phyloP scores from a whole-genome alignment of 2,888 invertebrate species.

The Hirtodrosophila alboralis region DNA sequence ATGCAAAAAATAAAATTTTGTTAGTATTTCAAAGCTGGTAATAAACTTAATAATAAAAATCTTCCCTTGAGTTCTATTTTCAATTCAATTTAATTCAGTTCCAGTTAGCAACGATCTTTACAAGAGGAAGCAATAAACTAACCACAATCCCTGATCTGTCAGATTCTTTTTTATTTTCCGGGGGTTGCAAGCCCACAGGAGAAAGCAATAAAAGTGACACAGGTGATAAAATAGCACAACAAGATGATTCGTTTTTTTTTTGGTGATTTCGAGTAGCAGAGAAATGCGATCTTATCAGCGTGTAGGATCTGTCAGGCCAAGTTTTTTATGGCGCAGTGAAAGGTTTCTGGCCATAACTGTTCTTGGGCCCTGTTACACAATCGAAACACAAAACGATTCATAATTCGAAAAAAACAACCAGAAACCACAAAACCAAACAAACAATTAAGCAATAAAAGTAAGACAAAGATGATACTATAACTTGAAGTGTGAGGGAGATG shows the following conservation, averaged over 20 bases:
- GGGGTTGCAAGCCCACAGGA: slow-evolving; percentile 44
- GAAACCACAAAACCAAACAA: slow-evolving; percentile 54
- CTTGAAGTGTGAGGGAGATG: slow-evolving; percentile 18
- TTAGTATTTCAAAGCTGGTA: too few species aligned
- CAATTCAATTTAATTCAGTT: slow-evolving; percentile 2
- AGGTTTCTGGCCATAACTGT: slow-evolving; percentile 72
- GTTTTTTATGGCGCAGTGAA: slow-evolving; percentile 65
- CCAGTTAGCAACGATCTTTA: slow-evolving; percentile 2
- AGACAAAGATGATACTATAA: not conserved
- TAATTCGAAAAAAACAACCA: slow-evolving; percentile 45
- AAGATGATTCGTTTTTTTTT: slow-evolving; percentile 68
- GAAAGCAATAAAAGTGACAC: slow-evolving; percentile 73
- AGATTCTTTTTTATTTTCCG: slow-evolving; percentile 38
- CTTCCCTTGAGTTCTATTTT: not conserved
- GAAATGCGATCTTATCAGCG: slow-evolving; percentile 63
- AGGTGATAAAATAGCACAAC: slow-evolving; percentile 82
- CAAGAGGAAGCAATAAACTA: slow-evolving; percentile 80
- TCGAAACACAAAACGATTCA: slow-evolving; percentile 64
- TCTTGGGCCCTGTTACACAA: slow-evolving; percentile 73
- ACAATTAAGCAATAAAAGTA: slow-evolving; percentile 79
- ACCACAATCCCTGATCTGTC: slow-evolving; percentile 75
- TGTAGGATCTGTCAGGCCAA: slow-evolving; percentile 63
- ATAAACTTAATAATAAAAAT: too few species aligned
- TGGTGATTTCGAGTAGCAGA: slow-evolving; percentile 52
- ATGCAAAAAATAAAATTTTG: too few species aligned